A percentile compares a stretch with the other conserved stretches of the same genome.
These are phyloP conservation scores for Trypoxylus dichotomus DNA, from an alignment of 1,140 invertebrate species.

Conservation along the genomic window DNA sequence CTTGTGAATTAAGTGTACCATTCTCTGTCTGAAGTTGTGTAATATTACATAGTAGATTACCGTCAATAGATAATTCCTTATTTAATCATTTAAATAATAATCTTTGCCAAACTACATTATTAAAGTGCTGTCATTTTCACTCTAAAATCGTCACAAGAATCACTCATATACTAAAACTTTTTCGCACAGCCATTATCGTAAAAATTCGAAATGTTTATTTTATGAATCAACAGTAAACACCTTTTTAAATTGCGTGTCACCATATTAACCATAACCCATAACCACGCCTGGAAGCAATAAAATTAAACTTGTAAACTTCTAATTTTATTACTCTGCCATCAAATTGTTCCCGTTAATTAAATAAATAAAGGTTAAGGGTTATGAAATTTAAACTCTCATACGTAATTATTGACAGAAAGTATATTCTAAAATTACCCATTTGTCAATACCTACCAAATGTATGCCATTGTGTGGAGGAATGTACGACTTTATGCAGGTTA, in stretches of 20 bases:
- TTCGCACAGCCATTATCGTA: slow-evolving; percentile 4
- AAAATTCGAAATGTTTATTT: slow-evolving; percentile 20
- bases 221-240: slow-evolving; percentile 11
- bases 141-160: neutral
- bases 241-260: neutral
- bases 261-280: neutral
- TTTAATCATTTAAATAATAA: neutral
- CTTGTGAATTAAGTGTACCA: too few relatives aligned
- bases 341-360: neutral
- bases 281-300: neutral
- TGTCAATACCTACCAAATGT: neutral
- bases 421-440: neutral
- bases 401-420: neutral
- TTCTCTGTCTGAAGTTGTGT: too few relatives aligned
- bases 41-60: too few relatives aligned
- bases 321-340: neutral
- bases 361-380: too few relatives aligned
- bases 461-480: neutral
- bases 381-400: too few relatives aligned
- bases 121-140: neutral
- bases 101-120: neutral
- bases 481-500: neutral
- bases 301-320: neutral
- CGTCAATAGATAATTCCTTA: too few relatives aligned
- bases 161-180: neutral